Evolutionary conservation across 2,888 invertebrate genomes (phyloP).

Genomic region (Spodoptera exigua): DNA sequence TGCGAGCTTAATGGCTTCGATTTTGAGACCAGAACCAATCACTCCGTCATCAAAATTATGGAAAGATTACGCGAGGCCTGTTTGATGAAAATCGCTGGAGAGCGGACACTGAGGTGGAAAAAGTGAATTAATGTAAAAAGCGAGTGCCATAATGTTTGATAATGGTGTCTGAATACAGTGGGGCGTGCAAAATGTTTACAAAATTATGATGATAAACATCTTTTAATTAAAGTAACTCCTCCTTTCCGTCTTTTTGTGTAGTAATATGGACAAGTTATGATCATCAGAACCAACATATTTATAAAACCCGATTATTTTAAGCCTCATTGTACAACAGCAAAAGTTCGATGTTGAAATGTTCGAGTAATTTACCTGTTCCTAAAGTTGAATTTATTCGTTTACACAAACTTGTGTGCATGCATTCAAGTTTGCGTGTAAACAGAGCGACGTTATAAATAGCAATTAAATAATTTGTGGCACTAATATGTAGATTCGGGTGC

Average conservation of each 20-base stretch:
- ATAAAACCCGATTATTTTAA: not conserved
- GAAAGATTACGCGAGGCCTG: conserved; percentile 68
- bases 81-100: conserved; percentile 54
- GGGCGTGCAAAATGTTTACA: conserved; percentile 50
- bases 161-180: conserved; percentile 38
- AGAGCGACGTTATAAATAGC: conserved; percentile 68
- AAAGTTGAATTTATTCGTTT: conserved; percentile 28
- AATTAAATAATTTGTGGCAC: conserved; percentile 85
- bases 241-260: conserved; percentile 34
- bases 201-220: conserved; percentile 52
- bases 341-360: not conserved
- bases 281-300: too few relatives aligned
- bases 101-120: conserved; percentile 41
- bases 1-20: conserved; percentile 82
- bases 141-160: conserved; percentile 45
- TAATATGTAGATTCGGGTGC: conserved; percentile 75
- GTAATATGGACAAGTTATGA: conserved; percentile 19
- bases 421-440: conserved; percentile 69
- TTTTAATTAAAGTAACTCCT: conserved; percentile 58
- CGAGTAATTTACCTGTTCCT: conserved; percentile 2
- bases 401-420: conserved; percentile 31
- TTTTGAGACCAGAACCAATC: conserved; percentile 82
- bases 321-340: conserved; percentile 4
- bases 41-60: conserved; percentile 82
- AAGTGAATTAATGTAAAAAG: conserved; percentile 56